Evolutionary conservation across 2,888 invertebrate species (phyloP), one percentile per base, ranked within the genome.

Genomic region (Linyphia triangularis): DNA sequence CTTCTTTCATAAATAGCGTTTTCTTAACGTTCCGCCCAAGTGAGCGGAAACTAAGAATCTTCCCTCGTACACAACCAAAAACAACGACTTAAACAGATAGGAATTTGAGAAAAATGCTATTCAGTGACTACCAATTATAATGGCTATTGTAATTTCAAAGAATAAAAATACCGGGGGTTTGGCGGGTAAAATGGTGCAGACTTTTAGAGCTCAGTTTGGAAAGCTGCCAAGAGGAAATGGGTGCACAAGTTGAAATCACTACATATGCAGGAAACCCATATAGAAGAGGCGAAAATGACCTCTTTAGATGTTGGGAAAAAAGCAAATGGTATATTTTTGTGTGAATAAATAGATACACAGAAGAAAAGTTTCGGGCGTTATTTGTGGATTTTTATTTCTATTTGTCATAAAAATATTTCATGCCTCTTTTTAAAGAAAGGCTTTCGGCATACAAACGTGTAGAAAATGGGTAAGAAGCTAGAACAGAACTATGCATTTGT

Each of bases 91-190:
- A 75, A 75, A 75, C 24, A 61, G 59, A 59, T 59, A 24, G 59
- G 75, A 75, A 75, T 75, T 75, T 33, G 6, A 59, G 75, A 57
- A 33, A 75, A 75, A 75, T 30, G 61, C 75, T 22, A 61, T 37
- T 75, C 61, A 61, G 33, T 75, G 28, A 33, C 10, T 33, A 75
- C 37, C 24, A 61, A 59, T 75, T 75, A 61, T 75, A 28, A 59
- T 33, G 19, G 33, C 33, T 59, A 61, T 75, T 61, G 61, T 75
- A 75, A 75, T 61, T 75, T 75, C n/a, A 59, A 22, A 24, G 22
- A 75, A 75, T 61, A 61, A 75, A 59, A 75, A 24, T 24, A 22
- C 24, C 1, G 33, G 22, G 1, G 7, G n/a, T 19, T 16, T 6
- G 37, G 24, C 6, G 13, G 22, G 13, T 22, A 61, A 59, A 75